Base-by-base conservation (phyloP, 2,797 vertebrate species). In the Glossophaga mutica region DNA sequence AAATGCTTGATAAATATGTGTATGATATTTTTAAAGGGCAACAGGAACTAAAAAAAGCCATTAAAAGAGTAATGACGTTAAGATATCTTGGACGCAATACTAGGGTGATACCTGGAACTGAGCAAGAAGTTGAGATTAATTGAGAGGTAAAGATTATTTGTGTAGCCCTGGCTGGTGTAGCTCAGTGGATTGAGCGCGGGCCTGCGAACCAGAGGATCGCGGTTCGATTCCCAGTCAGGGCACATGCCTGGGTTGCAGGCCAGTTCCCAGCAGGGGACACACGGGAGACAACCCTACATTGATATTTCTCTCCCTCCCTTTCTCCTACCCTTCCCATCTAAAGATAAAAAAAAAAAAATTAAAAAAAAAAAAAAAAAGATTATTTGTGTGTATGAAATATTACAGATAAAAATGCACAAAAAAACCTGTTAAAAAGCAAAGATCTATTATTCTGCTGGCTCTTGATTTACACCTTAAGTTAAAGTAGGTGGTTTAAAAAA, bases 341-440 rank as follows among this genome's bases (percentile, higher is more conserved):
- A n/a, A n/a, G n/a, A n/a, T n/a, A n/a, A n/a, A n/a, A n/a, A n/a
- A n/a, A n/a, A n/a, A n/a, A n/a, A n/a, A n/a, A n/a, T n/a, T n/a
- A n/a, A n/a, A n/a, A n/a, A n/a, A n/a, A n/a, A n/a, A n/a, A n/a
- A n/a, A n/a, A n/a, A n/a, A 84, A 91, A 74, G 92, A 87, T 50
- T 73, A 52, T 90, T 55, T 85, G n/a, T 74, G 29, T 76, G 39
- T 37, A 24, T 87, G 37, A 76, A 16, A 57, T 34, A 68, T 94
- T 87, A 52, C 10, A 84, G 91, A 87, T 94, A 85, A 94, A 94
- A 95, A 67, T 77, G 21, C 18, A 76, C 42, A 85, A 93, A 93
- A 93, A 21, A 87, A 96, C 39, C 21, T n/a, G 9, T 79, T 92
- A 67, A 84, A 87, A 86, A 90, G 57, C 65, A 92, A 94, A 85